A percentile compares a stretch with the other conserved stretches of the same genome.
These are phyloP conservation scores for Epistrophe eligans DNA, from an alignment of 2,888 invertebrate species.

Conservation along the genomic window DNA sequence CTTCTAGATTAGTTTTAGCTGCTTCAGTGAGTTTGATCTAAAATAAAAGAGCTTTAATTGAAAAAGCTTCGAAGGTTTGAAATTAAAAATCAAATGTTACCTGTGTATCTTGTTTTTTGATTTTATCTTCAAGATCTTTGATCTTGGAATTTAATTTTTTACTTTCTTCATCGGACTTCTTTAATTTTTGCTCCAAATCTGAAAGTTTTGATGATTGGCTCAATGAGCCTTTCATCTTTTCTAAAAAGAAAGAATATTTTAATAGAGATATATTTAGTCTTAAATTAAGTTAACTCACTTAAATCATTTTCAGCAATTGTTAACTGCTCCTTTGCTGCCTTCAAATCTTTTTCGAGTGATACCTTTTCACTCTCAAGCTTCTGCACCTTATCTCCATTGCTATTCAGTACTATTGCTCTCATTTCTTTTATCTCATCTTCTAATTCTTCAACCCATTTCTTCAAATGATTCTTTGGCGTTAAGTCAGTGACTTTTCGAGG, in stretches of 20 bases:
- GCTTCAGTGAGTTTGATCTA: constrained; percentile 85
- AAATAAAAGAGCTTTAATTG: not conserved
- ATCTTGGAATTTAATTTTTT: constrained; percentile 85
- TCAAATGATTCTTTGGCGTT: constrained; percentile 85
- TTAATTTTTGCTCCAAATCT: constrained; percentile 88
- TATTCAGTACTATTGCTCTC: constrained; percentile 83
- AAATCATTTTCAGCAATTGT: constrained; percentile 86
- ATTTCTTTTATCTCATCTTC: constrained; percentile 91
- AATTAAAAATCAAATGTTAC: constrained; percentile 77
- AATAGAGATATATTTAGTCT: too few relatives aligned
- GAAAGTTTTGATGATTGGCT: constrained; percentile 86
- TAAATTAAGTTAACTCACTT: constrained; percentile 76
- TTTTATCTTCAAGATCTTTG: constrained; percentile 84
- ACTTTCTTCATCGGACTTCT: constrained; percentile 89
- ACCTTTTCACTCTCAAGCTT: constrained; percentile 88
- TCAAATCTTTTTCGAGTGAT: constrained; percentile 87
- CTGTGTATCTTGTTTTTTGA: constrained; percentile 84
- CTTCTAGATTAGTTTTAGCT: constrained; percentile 84
- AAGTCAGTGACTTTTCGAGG: constrained; percentile 90
- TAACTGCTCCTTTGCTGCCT: constrained; percentile 87
- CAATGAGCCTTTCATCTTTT: constrained; percentile 79
- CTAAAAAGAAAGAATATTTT: constrained; percentile 44
- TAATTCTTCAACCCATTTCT: constrained; percentile 92
- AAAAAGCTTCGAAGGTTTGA: not conserved
- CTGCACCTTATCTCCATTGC: constrained; percentile 84